Evolutionary conservation across 2,113 vertebrate genomes (phyloP).

Genomic region (Dendrocopos noguchii): DNA sequence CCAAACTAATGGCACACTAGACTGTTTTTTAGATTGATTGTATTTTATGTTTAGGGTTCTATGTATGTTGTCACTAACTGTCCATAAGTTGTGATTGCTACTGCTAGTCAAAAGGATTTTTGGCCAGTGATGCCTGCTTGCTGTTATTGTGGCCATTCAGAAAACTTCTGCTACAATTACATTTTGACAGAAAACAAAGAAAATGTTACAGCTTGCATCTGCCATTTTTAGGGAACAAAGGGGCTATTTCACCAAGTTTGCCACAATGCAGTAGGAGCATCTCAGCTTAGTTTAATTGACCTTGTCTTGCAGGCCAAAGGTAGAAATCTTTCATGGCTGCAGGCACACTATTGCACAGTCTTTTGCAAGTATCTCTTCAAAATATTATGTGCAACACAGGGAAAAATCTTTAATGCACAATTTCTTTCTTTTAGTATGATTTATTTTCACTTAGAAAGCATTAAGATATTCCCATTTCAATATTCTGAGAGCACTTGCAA

Average conservation of each 20-base stretch:
- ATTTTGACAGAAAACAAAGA: neutral
- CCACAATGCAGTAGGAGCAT: neutral
- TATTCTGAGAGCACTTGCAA: neutral
- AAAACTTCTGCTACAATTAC: neutral
- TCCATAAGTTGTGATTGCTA: neutral
- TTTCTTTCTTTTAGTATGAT: neutral
- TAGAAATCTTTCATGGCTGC: neutral
- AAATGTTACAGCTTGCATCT: neutral
- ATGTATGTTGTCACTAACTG: neutral
- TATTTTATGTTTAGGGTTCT: neutral
- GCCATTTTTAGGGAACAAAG: neutral
- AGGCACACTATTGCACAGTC: neutral
- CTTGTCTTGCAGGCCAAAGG: neutral
- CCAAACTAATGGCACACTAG: neutral
- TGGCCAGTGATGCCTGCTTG: neutral
- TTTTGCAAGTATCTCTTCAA: neutral
- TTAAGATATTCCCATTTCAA: neutral
- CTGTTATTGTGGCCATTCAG: neutral
- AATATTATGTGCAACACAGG: neutral
- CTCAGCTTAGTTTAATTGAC: neutral
- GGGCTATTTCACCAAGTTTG: neutral
- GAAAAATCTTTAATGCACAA: neutral
- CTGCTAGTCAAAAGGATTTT: neutral
- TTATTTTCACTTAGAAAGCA: slow-evolving; percentile 20
- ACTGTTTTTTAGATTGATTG: neutral